Base-by-base conservation (phyloP, 1,140 invertebrate species). In the Anoplophora glabripennis region DNA sequence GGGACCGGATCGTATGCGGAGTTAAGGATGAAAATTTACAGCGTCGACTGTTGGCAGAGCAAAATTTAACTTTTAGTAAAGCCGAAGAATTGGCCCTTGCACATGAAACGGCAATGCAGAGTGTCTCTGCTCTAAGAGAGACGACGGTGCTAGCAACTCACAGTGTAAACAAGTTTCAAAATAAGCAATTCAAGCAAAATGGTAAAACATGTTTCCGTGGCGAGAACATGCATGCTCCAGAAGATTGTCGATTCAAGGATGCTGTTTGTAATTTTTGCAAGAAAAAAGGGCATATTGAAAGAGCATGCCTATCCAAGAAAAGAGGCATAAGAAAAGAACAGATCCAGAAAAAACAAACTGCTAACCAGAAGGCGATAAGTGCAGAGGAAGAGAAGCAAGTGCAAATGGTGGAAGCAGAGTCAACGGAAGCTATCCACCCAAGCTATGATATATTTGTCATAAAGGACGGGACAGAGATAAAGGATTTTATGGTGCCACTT, bases 181-280 rank as follows among this genome's bases (percentile, higher is more conserved):
- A 28, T 28, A 28, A 28, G 21, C 21, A 28, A 28, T 28, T 28
- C 3, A 28, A 28, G 21, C 21, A 28, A 28, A 28, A 28, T 10
- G n/a, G 14, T 11, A 53, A 42, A 40, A 10, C 34, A 17, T 53
- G 51, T 40, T 53, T 41, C 14, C 12, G 51, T 11, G 44, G 51
- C 38, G 51, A 33, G 9, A 33, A n/a, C 38, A 14, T 41, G 15
- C 51, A 53, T 40, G 7, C 11, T 9, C 7, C 38, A 2, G 15
- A 14, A 7, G 17, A 15, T 9, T 53, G 51, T 40, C 9, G 18
- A 17, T 53, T 53, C 18, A 21, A 41, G 38, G 10, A 53, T 11
- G 51, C 38, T 11, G 18, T 21, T 41, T 53, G 51, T 33, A 11
- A 33, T 40, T 42, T 17, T 40, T 40, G 51, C 21, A 28, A 3